Base-by-base conservation (phyloP, 2,888 invertebrate genomes). In the Leptopilina myrica region DNA sequence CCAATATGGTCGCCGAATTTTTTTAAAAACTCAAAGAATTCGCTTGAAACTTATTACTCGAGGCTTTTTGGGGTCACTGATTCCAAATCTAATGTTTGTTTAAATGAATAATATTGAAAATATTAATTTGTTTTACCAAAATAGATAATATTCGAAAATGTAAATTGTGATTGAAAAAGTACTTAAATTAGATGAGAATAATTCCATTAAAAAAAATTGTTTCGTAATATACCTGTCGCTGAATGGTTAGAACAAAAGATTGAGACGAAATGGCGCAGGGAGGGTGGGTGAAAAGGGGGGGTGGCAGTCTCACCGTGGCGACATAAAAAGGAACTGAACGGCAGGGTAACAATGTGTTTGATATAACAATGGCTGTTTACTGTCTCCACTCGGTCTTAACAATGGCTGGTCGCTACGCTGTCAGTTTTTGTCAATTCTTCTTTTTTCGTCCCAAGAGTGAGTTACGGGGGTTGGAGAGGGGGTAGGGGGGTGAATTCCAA, bases 341-440 rank as follows among this genome's bases (percentile, higher is more conserved):
- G 66, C 65, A 80, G 76, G 80, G 76, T 82, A 84, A 84, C 84
- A 84, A 82, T 83, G 81, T 84, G 83, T 84, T 80, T 79, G 66
- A 76, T 66, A 64, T 53, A 80, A 89, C 90, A 90, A 91, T 90
- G 88, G 85, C 88, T 90, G 90, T 91, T 91, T 90, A 90, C 90
- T 88, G 89, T 90, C 90, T 90, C 88, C 89, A 87, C 88, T 89
- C 86, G 86, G 87, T 82, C 79, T 82, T 86, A 82, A 89, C 89
- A 90, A 90, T 89, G 84, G 82, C 83, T 84, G 88, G 84, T 88
- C 89, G 87, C 86, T 87, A 86, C 88, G 87, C 87, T 87, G 90
- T 89, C 89, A 89, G 90, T 89, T 90, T 59, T 90, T 89, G 87
- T 87, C 89, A 87, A 89, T 88, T 90, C 86, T 87, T 88, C 85